Percentiles rank a stretch among this genome's conserved stretches.
These are phyloP conservation scores for Argya squamiceps DNA, from an alignment of 2,797 vertebrate species.

Conservation along the genomic window DNA sequence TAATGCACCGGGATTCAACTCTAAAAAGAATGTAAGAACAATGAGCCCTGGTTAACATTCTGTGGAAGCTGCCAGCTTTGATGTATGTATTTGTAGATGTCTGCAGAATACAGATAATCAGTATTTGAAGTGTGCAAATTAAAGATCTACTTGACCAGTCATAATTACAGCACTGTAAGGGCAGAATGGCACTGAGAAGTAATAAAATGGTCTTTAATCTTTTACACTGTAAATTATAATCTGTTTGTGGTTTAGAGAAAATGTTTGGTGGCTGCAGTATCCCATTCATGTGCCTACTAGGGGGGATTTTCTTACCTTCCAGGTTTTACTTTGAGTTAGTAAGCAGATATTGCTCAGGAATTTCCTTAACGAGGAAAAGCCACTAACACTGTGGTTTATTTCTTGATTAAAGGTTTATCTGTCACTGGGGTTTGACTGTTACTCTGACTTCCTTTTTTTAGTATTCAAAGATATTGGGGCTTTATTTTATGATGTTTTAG, in stretches of 20 bases:
- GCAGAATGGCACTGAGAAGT: slow-evolving; percentile 3
- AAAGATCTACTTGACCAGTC: slow-evolving; percentile 65
- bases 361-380: background rate
- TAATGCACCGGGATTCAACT: slow-evolving; percentile 53
- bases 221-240: slow-evolving; percentile 45
- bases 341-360: background rate
- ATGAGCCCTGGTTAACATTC: slow-evolving; percentile 53
- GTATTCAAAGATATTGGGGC: background rate
- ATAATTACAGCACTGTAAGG: slow-evolving; percentile 52
- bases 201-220: slow-evolving; percentile 58
- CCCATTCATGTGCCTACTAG: background rate
- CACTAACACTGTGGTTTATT: background rate
- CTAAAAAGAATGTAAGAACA: slow-evolving; percentile 24
- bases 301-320: background rate
- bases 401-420: background rate
- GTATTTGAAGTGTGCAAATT: slow-evolving; percentile 68
- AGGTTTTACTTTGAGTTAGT: background rate
- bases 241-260: slow-evolving; percentile 25
- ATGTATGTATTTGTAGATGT: slow-evolving; percentile 65
- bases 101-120: slow-evolving; percentile 62
- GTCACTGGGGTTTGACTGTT: background rate
- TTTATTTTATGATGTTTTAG: background rate
- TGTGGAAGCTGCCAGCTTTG: slow-evolving; percentile 61
- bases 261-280: background rate
- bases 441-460: background rate